phyloP scores from a whole-genome alignment of 37 sponge, comb jelly and placozoan species.

The Hormiphora californensis region DNA sequence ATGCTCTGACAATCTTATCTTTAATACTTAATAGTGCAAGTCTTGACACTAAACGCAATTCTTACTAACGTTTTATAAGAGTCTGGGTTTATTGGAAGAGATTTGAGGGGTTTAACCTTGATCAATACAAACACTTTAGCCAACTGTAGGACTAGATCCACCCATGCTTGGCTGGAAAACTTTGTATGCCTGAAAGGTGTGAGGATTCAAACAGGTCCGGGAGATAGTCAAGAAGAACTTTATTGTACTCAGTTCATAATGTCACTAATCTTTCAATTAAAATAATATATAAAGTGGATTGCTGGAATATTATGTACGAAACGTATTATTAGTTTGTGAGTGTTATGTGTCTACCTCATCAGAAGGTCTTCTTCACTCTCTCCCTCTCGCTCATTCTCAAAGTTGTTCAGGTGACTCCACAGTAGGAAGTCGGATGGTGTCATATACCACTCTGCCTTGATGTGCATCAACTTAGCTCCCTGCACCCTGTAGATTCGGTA shows the following conservation, averaged over 20 bases:
- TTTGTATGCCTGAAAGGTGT: too few relatives aligned
- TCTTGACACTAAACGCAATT: too few relatives aligned
- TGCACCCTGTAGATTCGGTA: background rate
- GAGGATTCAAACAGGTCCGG: too few relatives aligned
- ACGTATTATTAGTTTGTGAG: too few relatives aligned
- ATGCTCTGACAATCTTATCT: too few relatives aligned
- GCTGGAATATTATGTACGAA: too few relatives aligned
- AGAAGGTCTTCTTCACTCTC: background rate
- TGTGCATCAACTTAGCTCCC: conserved; percentile 44
- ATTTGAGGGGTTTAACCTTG: conserved; percentile 30
- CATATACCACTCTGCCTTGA: conserved; percentile 49
- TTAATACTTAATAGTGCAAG: too few relatives aligned
- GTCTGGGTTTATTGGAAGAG: conserved; percentile 8
- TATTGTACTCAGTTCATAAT: too few relatives aligned
- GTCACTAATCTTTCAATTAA: too few relatives aligned
- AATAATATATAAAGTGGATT: too few relatives aligned
- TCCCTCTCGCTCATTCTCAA: background rate
- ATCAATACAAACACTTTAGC: conserved; percentile 52
- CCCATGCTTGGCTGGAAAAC: conserved; percentile 53
- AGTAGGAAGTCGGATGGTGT: conserved; percentile 34
- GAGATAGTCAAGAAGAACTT: too few relatives aligned
- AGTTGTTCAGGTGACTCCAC: conserved; percentile 37
- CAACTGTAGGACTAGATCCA: conserved; percentile 29
- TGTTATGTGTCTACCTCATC: too few relatives aligned
- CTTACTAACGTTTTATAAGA: conserved; percentile 43